Conservation (phyloP, 2,888 invertebrate genomes). For the Sicus ferrugineus region DNA sequence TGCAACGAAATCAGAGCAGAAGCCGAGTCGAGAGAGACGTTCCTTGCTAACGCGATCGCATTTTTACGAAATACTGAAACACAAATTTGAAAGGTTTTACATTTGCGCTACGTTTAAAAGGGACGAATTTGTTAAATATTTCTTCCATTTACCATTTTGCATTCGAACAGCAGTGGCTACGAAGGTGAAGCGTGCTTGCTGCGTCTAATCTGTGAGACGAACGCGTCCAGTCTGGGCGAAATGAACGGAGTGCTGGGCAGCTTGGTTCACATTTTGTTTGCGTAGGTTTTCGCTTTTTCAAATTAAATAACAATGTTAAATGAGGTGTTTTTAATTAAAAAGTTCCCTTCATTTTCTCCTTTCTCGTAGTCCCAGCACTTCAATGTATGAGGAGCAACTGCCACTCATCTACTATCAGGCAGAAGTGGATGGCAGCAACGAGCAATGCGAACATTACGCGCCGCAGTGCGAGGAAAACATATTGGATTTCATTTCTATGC, state of each 20-base stretch:
- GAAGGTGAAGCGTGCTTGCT: constrained; percentile 71
- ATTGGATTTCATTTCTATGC: constrained; percentile 55
- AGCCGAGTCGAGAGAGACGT: constrained; percentile 33
- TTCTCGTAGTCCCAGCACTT: constrained; percentile 53
- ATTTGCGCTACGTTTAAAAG: neutral
- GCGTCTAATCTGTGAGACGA: constrained; percentile 73
- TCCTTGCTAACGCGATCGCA: constrained; percentile 52
- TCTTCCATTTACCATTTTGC: neutral
- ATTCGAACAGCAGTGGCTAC: constrained; percentile 52
- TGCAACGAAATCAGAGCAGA: constrained; percentile 18
- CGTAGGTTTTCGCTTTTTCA: constrained; percentile 66
- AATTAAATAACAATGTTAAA: neutral
- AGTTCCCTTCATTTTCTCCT: neutral
- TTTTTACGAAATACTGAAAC: constrained; percentile 55
- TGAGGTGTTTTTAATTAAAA: neutral
- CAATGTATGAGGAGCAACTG: constrained; percentile 53
- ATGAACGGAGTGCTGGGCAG: constrained; percentile 73
- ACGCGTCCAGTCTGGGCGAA: constrained; percentile 58
- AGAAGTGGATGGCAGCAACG: constrained; percentile 54
- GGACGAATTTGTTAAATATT: neutral
- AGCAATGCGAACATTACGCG: constrained; percentile 51
- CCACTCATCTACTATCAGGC: constrained; percentile 57
- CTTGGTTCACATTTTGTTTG: constrained; percentile 72
- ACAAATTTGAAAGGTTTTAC: constrained; percentile 53
- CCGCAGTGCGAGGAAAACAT: constrained; percentile 51